Evolutionary conservation across 2,888 invertebrate species (phyloP).

Genomic region (Hartigia nigra): DNA sequence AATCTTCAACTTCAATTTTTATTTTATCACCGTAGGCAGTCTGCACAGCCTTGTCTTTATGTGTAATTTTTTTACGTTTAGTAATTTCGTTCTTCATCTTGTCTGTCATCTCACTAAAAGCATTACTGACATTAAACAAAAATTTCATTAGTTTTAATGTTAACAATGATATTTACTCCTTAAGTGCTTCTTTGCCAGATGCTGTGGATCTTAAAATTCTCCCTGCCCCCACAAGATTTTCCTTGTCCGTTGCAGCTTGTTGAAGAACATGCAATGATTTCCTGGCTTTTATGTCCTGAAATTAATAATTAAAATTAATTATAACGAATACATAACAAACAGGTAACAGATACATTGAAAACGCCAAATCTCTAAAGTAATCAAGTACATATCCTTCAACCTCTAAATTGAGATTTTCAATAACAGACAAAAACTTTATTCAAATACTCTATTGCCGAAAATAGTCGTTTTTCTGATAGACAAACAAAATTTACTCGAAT

Average conservation of each 20-base stretch:
- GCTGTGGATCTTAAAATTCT: constrained; percentile 63
- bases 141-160: neutral
- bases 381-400: neutral
- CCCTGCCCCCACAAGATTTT: constrained; percentile 77
- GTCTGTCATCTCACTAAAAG: constrained; percentile 52
- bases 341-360: neutral
- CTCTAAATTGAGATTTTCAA: neutral
- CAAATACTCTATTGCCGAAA: neutral
- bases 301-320: neutral
- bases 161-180: constrained; percentile 35
- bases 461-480: neutral
- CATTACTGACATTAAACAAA: neutral
- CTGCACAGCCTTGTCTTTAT: constrained; percentile 71
- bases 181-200: constrained; percentile 34
- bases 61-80: constrained; percentile 57
- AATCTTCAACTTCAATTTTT: constrained; percentile 75
- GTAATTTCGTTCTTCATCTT: constrained; percentile 35
- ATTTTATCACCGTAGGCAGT: constrained; percentile 67
- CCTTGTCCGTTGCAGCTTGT: constrained; percentile 77
- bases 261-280: constrained; percentile 82
- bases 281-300: constrained; percentile 56
- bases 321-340: neutral
- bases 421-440: neutral
- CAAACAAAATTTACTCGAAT: neutral
- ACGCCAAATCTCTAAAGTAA: neutral